Conservation (phyloP, 2,888 invertebrate species). For the Druceiella hillmani region DNA sequence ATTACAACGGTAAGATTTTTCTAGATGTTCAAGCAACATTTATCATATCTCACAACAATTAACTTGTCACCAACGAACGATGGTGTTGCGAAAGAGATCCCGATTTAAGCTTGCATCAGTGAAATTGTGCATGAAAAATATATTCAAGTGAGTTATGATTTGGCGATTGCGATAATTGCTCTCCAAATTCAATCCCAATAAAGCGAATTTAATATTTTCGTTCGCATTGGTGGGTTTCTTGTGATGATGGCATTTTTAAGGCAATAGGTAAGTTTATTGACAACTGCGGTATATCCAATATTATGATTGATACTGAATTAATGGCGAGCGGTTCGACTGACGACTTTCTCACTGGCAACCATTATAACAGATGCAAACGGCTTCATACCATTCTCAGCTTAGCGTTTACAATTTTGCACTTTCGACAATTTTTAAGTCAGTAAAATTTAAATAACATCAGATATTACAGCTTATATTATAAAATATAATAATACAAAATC, state of each 20-base stretch:
- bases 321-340: slow-evolving; percentile 23
- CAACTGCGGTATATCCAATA: slow-evolving; percentile 19
- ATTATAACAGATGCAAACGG: slow-evolving; percentile 24
- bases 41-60: slow-evolving; percentile 24
- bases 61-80: slow-evolving; percentile 24
- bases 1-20: slow-evolving; percentile 21
- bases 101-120: slow-evolving; percentile 18
- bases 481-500: no score
- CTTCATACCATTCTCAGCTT: slow-evolving; percentile 19
- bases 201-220: slow-evolving; percentile 20
- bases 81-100: slow-evolving; percentile 22
- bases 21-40: slow-evolving; percentile 18
- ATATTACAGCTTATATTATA: no score
- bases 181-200: slow-evolving; percentile 19
- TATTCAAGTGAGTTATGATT: slow-evolving; percentile 23
- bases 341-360: slow-evolving; percentile 24
- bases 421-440: slow-evolving; percentile 19
- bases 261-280: slow-evolving; percentile 25
- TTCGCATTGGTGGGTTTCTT: slow-evolving; percentile 20
- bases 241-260: slow-evolving; percentile 21
- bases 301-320: slow-evolving; percentile 22
- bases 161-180: slow-evolving; percentile 18
- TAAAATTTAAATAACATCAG: slow-evolving; percentile 10
- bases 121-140: slow-evolving; percentile 17
- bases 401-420: slow-evolving; percentile 22